Conservation (phyloP, 2,113 vertebrate species). For the Cettia cetti region DNA sequence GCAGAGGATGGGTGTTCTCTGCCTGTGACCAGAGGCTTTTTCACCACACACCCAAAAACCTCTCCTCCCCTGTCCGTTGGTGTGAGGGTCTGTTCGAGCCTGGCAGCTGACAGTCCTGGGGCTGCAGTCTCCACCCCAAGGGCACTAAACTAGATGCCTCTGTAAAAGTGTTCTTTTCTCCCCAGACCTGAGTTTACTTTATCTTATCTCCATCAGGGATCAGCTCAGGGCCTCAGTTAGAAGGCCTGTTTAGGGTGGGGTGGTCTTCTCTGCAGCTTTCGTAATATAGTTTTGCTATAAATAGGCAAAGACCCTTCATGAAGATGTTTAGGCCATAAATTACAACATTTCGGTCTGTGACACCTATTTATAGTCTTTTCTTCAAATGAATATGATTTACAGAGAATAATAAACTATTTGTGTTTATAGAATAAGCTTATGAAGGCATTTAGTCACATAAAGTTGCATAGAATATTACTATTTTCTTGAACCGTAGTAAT, state of each 20-base stretch:
- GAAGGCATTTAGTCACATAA: background rate
- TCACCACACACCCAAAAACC: background rate
- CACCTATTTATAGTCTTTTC: background rate
- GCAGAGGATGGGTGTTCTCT: background rate
- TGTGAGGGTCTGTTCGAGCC: background rate
- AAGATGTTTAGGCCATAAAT: background rate
- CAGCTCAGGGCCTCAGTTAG: background rate
- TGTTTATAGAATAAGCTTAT: background rate
- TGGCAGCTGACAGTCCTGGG: background rate
- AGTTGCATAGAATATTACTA: background rate
- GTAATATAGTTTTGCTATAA: background rate
- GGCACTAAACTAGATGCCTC: accelerated
- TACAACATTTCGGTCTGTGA: background rate
- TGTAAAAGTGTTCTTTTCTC: background rate
- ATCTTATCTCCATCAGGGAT: background rate
- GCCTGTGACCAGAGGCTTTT: background rate
- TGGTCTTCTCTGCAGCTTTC: background rate
- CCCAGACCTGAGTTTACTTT: background rate
- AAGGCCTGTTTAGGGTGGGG: background rate
- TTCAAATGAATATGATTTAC: background rate
- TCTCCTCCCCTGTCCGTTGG: background rate
- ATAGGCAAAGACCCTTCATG: background rate
- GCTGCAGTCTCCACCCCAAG: background rate
- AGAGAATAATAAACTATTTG: background rate
- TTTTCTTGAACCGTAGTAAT: background rate